Evolutionary conservation across 1,140 invertebrate genomes (phyloP).

Genomic region (Eumaeus atala): DNA sequence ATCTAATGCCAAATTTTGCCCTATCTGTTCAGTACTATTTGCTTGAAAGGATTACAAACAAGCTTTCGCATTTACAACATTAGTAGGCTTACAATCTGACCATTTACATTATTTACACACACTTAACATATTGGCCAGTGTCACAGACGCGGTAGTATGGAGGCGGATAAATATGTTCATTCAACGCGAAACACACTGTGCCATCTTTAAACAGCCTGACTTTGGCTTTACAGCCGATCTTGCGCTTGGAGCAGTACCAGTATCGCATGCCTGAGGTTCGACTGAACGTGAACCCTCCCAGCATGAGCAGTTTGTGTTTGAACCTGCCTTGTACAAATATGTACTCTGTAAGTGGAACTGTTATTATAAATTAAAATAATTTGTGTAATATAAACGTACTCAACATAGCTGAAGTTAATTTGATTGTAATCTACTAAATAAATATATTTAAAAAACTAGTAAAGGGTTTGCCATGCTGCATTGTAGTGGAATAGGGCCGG

Average conservation of each 20-base stretch:
- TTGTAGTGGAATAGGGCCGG: no score
- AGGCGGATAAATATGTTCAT: not conserved
- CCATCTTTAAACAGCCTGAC: not conserved
- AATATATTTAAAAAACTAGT: no score
- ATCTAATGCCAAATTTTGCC: no score
- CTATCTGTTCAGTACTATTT: no score
- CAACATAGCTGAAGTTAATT: no score
- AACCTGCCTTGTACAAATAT: conserved; percentile 4
- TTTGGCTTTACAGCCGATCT: not conserved
- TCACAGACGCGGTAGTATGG: not conserved
- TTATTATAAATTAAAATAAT: no score
- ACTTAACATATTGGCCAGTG: not conserved
- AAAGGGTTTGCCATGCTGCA: no score
- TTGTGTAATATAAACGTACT: no score
- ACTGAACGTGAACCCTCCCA: conserved; percentile 5
- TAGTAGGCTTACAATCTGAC: not conserved
- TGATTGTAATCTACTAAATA: no score
- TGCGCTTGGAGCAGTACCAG: conserved; percentile 3
- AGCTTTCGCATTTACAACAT: no score
- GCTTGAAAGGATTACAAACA: no score
- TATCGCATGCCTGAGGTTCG: conserved; percentile 1
- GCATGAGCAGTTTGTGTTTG: not conserved
- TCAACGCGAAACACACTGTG: not conserved
- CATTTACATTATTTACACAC: no score
- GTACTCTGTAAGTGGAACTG: not conserved